A percentile compares a stretch with the other conserved stretches of the same genome.
Conservation (phyloP, 1,140 invertebrate genomes). For the Drosophila funebris region DNA sequence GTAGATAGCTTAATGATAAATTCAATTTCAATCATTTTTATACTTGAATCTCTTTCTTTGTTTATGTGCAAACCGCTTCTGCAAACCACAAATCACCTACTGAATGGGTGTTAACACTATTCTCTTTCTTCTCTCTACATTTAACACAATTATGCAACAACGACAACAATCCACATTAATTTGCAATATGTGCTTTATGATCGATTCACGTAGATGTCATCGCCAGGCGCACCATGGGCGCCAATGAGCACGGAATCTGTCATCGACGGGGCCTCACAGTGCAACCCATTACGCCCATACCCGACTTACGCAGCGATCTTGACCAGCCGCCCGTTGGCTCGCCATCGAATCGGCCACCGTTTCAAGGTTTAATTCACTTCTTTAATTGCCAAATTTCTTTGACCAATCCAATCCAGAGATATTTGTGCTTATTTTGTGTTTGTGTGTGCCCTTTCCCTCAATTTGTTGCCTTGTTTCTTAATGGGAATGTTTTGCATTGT, state of each 20-base stretch:
- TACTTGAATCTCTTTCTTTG: conserved; percentile 69
- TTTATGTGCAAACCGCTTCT: conserved; percentile 67
- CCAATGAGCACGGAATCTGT: conserved; percentile 93
- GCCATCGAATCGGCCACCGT: conserved; percentile 80
- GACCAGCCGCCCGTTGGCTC: conserved; percentile 85
- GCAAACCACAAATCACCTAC: conserved; percentile 52
- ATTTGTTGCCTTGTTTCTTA: conserved; percentile 63
- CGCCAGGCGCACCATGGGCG: conserved; percentile 83
- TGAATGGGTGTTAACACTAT: conserved; percentile 59
- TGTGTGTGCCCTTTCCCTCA: conserved; percentile 23
- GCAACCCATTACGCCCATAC: conserved; percentile 89
- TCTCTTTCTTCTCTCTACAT: conserved; percentile 23
- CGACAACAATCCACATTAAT: conserved; percentile 32
- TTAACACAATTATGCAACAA: conserved; percentile 43
- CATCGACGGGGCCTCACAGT: conserved; percentile 92
- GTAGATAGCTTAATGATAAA: conserved; percentile 26
- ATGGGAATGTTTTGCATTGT: conserved; percentile 54
- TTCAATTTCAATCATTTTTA: conserved; percentile 30
- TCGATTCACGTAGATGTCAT: conserved; percentile 70
- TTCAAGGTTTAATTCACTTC: conserved; percentile 76
- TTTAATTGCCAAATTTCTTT: conserved; percentile 47
- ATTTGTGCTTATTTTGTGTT: conserved; percentile 31
- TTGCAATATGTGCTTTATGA: conserved; percentile 31
- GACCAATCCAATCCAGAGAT: conserved; percentile 30
- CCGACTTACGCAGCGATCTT: conserved; percentile 92